Evolutionary conservation across 2,888 invertebrate species (phyloP).

Genomic region (Philopedon plagiatum): DNA sequence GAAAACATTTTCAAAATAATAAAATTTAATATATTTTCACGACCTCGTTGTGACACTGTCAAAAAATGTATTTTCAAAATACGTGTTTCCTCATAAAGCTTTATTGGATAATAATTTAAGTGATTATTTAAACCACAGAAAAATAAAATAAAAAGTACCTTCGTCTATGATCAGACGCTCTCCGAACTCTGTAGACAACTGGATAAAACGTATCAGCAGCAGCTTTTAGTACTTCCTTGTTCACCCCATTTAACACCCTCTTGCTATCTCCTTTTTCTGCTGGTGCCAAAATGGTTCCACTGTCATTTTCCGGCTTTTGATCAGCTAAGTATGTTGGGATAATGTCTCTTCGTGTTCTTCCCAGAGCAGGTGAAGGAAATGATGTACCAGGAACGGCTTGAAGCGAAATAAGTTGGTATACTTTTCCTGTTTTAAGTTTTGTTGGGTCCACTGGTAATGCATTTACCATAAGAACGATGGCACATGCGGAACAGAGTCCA

Average conservation of each 20-base stretch:
- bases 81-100: too few species aligned
- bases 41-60: too few species aligned
- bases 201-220: background rate
- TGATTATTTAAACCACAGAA: too few species aligned
- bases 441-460: background rate
- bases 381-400: background rate
- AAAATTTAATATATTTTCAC: too few species aligned
- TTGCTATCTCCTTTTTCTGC: too few species aligned
- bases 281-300: background rate
- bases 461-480: background rate
- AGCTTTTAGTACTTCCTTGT: background rate
- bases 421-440: background rate
- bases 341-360: background rate
- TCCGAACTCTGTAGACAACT: constrained; percentile 1
- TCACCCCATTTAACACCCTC: background rate
- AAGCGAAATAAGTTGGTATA: background rate
- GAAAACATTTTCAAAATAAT: too few species aligned
- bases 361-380: background rate
- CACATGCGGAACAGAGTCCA: background rate
- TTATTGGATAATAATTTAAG: too few species aligned
- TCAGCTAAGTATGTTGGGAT: too few species aligned
- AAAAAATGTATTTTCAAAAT: too few species aligned
- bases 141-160: too few species aligned
- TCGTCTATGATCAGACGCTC: background rate
- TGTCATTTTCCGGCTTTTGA: background rate